Evolutionary conservation across 1,140 invertebrate genomes (phyloP).

Genomic region (Copidosoma floridanum): DNA sequence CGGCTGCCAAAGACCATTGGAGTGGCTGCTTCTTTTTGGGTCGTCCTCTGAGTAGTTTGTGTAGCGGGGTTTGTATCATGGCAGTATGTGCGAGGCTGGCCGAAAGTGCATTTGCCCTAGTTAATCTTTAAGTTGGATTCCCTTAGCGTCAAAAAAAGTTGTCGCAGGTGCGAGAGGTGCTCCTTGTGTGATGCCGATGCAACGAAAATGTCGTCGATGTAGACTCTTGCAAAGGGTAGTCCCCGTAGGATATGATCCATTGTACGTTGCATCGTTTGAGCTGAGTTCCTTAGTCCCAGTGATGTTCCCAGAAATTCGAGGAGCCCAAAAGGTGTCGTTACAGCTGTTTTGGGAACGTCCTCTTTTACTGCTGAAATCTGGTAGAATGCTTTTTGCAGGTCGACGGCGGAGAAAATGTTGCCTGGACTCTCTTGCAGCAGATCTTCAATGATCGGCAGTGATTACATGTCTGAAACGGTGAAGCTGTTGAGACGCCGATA

Average conservation of each 20-base stretch:
- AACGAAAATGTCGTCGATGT: slow-evolving; percentile 53
- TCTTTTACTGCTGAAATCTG: not conserved
- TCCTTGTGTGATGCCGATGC: slow-evolving; percentile 35
- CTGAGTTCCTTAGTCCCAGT: slow-evolving; percentile 47
- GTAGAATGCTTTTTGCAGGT: not conserved
- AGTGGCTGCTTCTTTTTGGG: too few relatives aligned
- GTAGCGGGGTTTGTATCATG: too few relatives aligned
- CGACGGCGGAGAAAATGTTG: not conserved
- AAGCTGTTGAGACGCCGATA: not conserved
- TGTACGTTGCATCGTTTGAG: slow-evolving; percentile 47
- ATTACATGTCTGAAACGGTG: not conserved
- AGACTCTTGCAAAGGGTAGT: slow-evolving; percentile 39
- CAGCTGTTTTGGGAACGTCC: slow-evolving; percentile 45
- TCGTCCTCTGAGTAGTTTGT: too few relatives aligned
- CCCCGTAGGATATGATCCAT: slow-evolving; percentile 42
- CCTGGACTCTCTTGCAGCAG: not conserved
- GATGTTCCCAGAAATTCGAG: slow-evolving; percentile 47
- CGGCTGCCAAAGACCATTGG: too few relatives aligned
- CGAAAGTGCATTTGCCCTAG: slow-evolving; percentile 36
- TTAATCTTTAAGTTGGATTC: slow-evolving; percentile 27
- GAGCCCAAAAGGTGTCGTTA: slow-evolving; percentile 45
- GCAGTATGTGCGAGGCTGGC: too few relatives aligned
- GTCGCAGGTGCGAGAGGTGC: slow-evolving; percentile 27
- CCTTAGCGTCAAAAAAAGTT: slow-evolving; percentile 29
- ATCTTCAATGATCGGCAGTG: not conserved